These are phyloP conservation scores for Ceratina calcarata DNA, from an alignment of 1,140 invertebrate species.

Conservation along the genomic window DNA sequence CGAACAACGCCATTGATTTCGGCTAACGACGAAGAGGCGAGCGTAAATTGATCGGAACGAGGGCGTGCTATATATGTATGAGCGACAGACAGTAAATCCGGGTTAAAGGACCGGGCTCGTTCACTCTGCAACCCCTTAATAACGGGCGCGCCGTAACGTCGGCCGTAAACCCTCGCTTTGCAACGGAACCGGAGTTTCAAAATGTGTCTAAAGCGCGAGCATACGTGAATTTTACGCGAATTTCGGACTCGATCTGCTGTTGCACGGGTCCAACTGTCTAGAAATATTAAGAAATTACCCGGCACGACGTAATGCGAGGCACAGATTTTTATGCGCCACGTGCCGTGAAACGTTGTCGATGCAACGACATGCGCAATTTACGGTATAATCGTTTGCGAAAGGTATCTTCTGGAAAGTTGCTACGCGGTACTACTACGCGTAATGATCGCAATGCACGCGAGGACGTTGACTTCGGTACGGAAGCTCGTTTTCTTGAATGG, in stretches of 20 bases:
- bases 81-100: slow-evolving; percentile 51
- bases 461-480: neutral
- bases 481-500: slow-evolving; percentile 2
- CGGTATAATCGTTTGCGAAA: neutral
- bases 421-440: too few species aligned
- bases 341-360: neutral
- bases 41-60: slow-evolving; percentile 28
- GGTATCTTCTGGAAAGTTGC: neutral
- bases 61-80: neutral
- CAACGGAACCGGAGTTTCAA: slow-evolving; percentile 31
- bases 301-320: neutral
- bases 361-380: neutral
- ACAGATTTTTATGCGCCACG: neutral
- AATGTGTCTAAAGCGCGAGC: neutral
- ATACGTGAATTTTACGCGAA: slow-evolving; percentile 26
- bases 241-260: neutral
- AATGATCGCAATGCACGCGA: neutral
- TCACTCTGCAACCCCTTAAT: slow-evolving; percentile 46
- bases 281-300: slow-evolving; percentile 6
- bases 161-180: slow-evolving; percentile 57
- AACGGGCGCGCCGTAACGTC: slow-evolving; percentile 51
- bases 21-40: neutral
- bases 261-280: too few species aligned
- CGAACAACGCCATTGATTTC: neutral
- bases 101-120: slow-evolving; percentile 57